phyloP scores from a whole-genome alignment of 2,888 invertebrate species.

The Pachymerium ferrugineum region DNA sequence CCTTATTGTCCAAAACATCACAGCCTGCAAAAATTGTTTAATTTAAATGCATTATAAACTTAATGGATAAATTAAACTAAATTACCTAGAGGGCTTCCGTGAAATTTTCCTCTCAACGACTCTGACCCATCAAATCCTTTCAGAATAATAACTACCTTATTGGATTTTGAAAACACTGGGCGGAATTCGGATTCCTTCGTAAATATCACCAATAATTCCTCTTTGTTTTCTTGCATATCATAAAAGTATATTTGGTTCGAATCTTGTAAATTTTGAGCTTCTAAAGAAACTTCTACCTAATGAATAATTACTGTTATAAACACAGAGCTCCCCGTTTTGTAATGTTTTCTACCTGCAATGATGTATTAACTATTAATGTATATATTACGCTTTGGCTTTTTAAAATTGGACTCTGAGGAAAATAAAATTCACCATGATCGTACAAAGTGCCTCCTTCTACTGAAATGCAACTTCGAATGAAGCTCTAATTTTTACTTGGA shows the following conservation, averaged over 20 bases:
- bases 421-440: neutral
- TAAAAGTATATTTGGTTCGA: neutral
- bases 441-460: neutral
- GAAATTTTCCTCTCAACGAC: neutral
- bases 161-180: neutral
- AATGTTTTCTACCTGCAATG: neutral
- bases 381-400: neutral
- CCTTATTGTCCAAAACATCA: neutral
- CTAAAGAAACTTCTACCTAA: neutral
- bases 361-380: neutral
- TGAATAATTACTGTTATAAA: neutral
- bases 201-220: neutral
- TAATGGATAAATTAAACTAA: too few species aligned
- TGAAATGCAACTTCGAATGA: too few species aligned
- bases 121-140: neutral
- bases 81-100: neutral
- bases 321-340: neutral
- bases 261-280: neutral
- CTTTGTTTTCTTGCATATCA: neutral
- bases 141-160: neutral
- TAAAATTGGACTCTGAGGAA: neutral
- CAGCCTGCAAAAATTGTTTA: neutral
- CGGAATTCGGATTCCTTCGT: neutral
- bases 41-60: too few species aligned
- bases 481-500: too few species aligned